Evolutionary conservation across 2,888 invertebrate genomes (phyloP).

Genomic region (Cantharis rustica): DNA sequence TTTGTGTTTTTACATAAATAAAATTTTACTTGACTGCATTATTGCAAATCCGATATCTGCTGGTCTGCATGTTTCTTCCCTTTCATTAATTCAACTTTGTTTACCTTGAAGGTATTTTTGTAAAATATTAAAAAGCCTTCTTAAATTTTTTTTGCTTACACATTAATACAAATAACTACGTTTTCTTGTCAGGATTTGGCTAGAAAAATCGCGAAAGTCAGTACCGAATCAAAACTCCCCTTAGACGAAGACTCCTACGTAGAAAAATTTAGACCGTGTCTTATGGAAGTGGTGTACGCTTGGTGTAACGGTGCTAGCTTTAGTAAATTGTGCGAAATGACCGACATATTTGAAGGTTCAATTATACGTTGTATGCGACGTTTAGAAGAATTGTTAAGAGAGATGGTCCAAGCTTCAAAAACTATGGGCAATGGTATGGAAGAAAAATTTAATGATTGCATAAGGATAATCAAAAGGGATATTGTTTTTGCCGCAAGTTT

Average conservation of each 20-base stretch:
- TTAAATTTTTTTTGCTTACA: background rate
- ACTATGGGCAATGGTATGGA: slow-evolving; percentile 97
- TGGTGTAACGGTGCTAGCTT: slow-evolving; percentile 96
- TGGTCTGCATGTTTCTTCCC: background rate
- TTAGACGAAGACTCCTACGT: slow-evolving; percentile 91
- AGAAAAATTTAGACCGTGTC: slow-evolving; percentile 87
- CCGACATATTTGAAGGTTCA: slow-evolving; percentile 94
- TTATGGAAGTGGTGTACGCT: slow-evolving; percentile 96
- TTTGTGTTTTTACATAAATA: too few species aligned
- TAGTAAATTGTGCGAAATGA: slow-evolving; percentile 91
- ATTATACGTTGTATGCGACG: slow-evolving; percentile 93
- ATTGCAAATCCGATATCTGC: background rate
- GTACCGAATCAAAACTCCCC: slow-evolving; percentile 82
- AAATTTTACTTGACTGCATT: background rate
- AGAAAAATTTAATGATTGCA: slow-evolving; percentile 92
- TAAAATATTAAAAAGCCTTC: background rate
- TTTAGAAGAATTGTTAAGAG: slow-evolving; percentile 92
- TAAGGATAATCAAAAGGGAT: slow-evolving; percentile 91
- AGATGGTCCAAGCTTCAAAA: slow-evolving; percentile 95
- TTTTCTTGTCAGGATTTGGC: slow-evolving; percentile 76
- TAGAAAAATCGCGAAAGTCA: slow-evolving; percentile 86
- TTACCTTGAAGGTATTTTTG: background rate
- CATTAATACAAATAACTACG: background rate
- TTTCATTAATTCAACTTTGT: background rate
- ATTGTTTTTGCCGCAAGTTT: slow-evolving; percentile 99